Base-by-base conservation (phyloP, 2,113 vertebrate species). In the Hippocampus comes region DNA sequence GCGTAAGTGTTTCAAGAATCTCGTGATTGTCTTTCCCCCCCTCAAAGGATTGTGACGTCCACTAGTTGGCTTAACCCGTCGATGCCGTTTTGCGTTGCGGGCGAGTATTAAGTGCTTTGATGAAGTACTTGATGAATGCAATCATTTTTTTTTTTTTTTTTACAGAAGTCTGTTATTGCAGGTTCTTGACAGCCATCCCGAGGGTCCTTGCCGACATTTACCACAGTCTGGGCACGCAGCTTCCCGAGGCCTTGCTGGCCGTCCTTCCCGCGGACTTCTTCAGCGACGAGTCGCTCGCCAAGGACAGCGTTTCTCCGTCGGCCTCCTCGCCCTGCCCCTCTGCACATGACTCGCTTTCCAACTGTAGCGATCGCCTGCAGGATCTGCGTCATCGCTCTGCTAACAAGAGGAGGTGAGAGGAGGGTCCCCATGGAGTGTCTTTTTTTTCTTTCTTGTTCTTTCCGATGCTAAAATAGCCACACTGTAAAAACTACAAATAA, bases 181-280 rank as follows among this genome's bases (percentile, higher is more conserved):
- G 97, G 78, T 98, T 96, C 56, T 84, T 95, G 65, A 83, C 87
- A 9, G 78, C 90, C 17, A 88, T 96, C 71, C 96, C 97, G 0
- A 92, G 90, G 85, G 93, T 86, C 0, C 92, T 99, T 12, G 96
- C 94, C 61, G 92, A 92, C 6, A 88, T 98, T 69, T 98, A 98
- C 66, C 89, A 95, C 41, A 92, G 93, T 77, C 91, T 99, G 0
- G 97, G 97, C 23, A 94, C 92, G 4, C 92, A 92, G 88, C 91
- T 97, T 71, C 97, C 97, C 0, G 89, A 91, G 0, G 94, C 90
- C 34, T 88, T 99, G 77, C 82, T 91, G n/a, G 89, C 89, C 2
- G 88, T 93, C 70, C 93, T 99, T 72, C 97, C 97, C 25, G 67
- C 92, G 23, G 95, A 96, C 74, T 96, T 98, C 88, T 95, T 98